Conservation (phyloP, 2,113 vertebrate species). For the Prinia subflava region DNA sequence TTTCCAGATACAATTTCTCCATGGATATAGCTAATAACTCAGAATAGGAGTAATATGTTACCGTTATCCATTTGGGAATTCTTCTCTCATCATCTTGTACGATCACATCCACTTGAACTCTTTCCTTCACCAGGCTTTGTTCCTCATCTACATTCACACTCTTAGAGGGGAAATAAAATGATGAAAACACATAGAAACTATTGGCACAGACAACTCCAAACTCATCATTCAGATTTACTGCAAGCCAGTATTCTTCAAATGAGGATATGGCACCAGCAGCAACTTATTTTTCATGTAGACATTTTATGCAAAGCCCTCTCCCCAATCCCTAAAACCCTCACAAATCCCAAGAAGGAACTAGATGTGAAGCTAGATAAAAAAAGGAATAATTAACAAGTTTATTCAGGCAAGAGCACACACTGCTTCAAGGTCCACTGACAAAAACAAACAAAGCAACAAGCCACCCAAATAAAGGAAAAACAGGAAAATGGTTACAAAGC, state of each 20-base stretch:
- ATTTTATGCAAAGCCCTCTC: neutral
- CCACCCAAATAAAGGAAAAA: neutral
- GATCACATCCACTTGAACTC: conserved; percentile 23
- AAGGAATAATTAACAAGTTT: neutral
- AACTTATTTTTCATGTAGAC: neutral
- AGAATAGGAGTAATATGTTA: neutral
- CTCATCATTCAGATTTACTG: neutral
- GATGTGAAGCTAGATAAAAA: neutral
- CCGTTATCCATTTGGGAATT: conserved; percentile 1
- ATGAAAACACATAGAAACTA: neutral
- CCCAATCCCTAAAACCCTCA: too few species aligned
- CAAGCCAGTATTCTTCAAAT: neutral
- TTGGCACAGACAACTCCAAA: neutral
- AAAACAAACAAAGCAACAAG: neutral
- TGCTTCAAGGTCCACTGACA: neutral
- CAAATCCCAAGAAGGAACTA: neutral
- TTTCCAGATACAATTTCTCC: too few species aligned
- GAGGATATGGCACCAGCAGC: neutral
- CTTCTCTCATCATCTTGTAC: neutral
- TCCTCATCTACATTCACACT: neutral
- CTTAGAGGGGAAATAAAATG: neutral
- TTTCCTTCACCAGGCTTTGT: neutral
- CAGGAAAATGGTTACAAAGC: neutral
- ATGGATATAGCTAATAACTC: neutral
- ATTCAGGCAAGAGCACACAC: neutral